Base-by-base conservation (phyloP, 2,888 invertebrate genomes). In the Aleiodes alternator region DNA sequence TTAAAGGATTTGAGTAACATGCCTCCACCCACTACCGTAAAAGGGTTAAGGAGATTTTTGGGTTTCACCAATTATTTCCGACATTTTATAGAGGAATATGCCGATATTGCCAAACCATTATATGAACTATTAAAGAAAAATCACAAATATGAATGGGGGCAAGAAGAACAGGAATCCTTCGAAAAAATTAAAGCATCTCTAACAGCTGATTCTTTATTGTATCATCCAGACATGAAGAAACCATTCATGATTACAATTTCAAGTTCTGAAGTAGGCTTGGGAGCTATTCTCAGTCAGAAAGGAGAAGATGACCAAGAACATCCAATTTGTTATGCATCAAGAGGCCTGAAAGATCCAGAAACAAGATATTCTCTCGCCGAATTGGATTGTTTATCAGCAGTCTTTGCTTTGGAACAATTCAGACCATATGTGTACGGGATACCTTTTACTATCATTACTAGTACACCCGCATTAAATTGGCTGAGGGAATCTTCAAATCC, bases 41-140 rank as follows among this genome's bases (percentile, higher is more conserved):
- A 57, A 7, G 43, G 50, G 0, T 14, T 72, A 0, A 66, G 50
- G 8, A 14, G 57, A 7, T 72, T 72, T 11, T n/a, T 66, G 11
- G 75, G 23, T 23, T 23, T 23, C 23, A 23, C 23, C 23, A 23
- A 23, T 23, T 23, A 23, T 23, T 23, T 2, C 6, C 69, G 68
- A 1, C 73, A 80, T 34, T 85, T 83, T 51, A 83, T 84, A 9
- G 59, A 48, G 34, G 38, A 78, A 31, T 84, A 82, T 59, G 75
- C 81, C 2, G 66, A 76, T 34, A 79, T 82, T 9, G 79, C 82
- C 0, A 75, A 78, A 66, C 83, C 83, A 0, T 31, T 85, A 9
- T 82, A 82, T 4, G 61, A 78, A 9, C 51, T 85, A 0, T 56
- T 82, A 0, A 80, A 81, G 51, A 82, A 84, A 48, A 75, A 76